Base-by-base conservation (phyloP, 2,113 vertebrate species). In the Pitta sordida region DNA sequence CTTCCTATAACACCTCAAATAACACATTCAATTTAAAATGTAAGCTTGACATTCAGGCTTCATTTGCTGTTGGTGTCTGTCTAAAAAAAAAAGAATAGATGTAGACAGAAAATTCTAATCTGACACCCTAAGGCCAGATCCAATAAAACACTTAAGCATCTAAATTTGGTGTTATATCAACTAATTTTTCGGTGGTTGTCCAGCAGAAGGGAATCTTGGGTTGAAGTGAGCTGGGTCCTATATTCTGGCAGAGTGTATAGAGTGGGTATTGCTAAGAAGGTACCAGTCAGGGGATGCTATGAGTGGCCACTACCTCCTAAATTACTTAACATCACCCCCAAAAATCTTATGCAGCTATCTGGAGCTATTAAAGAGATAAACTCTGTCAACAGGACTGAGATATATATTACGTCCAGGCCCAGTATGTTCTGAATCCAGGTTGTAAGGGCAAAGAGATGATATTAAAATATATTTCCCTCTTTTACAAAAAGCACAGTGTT, bases 41-140 rank as follows among this genome's bases (percentile, higher is more conserved):
- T 93, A 96, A 93, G 82, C 80, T 83, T 96, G 89, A 93, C 89
- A 96, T 96, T 97, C 96, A 96, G 73, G 93, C 71, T 97, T 95
- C 82, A 83, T 95, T 94, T 95, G 86, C 76, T 80, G 63, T 83
- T 95, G 86, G 68, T 94, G 64, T 89, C 91, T 86, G 82, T 90
- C 88, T 94, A 88, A 94, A 95, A 93, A 94, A 64, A 24, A 53
- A 88, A 48, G 91, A 93, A 94, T 70, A 94, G 89, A 95, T 79
- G 89, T 51, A 73, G 86, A 95, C 70, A 93, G 86, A 94, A 83
- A 91, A 91, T 86, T 96, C 77, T 94, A 85, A 95, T 95, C 75
- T 92, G 86, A 93, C 90, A 88, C 71, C 84, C 93, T 93, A 87
- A 51, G 86, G 85, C 82, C 76, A 95, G 71, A 95, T 94, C 43